These are phyloP conservation scores for Pipistrellus nathusii DNA, from an alignment of 2,797 vertebrate genomes.

Conservation along the genomic window DNA sequence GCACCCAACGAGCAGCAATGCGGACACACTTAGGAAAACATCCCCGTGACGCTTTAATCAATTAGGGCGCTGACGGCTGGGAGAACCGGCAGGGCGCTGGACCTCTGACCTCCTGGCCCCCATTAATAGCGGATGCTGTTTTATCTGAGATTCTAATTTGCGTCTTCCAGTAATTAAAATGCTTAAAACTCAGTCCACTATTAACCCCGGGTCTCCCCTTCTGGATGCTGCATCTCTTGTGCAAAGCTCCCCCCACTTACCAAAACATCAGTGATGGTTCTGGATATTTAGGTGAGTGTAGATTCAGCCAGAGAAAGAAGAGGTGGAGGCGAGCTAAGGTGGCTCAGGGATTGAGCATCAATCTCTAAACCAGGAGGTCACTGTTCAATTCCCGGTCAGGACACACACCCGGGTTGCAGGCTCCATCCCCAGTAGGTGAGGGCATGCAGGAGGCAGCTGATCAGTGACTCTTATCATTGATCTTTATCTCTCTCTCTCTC, in stretches of 20 bases:
- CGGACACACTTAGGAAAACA: slow-evolving; percentile 74
- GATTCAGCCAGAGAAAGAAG: background rate
- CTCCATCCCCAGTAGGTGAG: no score
- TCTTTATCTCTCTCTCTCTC: no score
- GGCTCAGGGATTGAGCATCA: no score
- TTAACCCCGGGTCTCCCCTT: slow-evolving; percentile 78
- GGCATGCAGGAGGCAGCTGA: no score
- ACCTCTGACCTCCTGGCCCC: slow-evolving; percentile 72
- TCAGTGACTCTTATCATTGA: no score
- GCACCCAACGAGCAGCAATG: slow-evolving; percentile 76
- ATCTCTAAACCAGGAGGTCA: no score
- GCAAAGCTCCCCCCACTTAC: slow-evolving; percentile 69
- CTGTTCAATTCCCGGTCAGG: no score
- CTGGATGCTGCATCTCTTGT: slow-evolving; percentile 59
- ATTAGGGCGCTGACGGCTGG: slow-evolving; percentile 74
- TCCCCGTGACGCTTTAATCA: slow-evolving; percentile 84
- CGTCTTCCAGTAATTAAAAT: slow-evolving; percentile 87
- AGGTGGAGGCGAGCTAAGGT: background rate
- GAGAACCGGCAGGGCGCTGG: slow-evolving; percentile 61
- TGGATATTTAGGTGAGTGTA: background rate
- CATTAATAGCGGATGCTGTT: slow-evolving; percentile 74
- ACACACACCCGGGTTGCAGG: no score
- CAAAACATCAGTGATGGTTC: background rate
- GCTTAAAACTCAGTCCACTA: slow-evolving; percentile 54
- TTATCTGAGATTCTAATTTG: slow-evolving; percentile 85